Base-by-base conservation (phyloP, 1,140 invertebrate species). In the Notospermus geniculatus region DNA sequence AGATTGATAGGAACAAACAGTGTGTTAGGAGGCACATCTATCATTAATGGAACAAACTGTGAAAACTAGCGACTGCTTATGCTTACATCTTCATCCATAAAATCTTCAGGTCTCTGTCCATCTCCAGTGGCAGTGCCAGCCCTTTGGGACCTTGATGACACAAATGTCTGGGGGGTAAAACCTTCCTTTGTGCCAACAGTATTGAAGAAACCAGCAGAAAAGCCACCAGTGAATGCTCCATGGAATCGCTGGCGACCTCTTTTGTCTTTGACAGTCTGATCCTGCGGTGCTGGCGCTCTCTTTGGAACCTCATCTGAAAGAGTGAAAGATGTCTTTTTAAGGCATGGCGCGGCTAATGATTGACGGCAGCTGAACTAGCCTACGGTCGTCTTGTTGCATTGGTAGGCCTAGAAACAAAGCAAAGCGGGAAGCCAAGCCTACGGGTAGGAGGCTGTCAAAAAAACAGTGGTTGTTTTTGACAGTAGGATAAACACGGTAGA, bases 221-320 rank as follows among this genome's bases (percentile, higher is more conserved):
- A 99, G 2, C 97, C 97, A 1, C 97, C 97, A 5, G 96, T 99
- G 77, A 99, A 99, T 0, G 97, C 97, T 39, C 97, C 97, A 84
- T 99, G 97, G 81, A 99, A 99, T 69, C 97, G 81, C 28, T 93
- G 83, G 68, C 92, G 84, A 1, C 95, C 96, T 80, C 93, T 87
- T 54, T 89, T 89, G 82, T 98, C 97, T 54, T 87, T 89, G 0
- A 91, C 95, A 71, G 90, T 88, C 80, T 97, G 92, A 72, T 98
- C 93, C 80, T 93, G 89, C 53, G 95, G 82, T n/a, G 85, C 82
- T 27, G n/a, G 46, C 9, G 46, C 19, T n/a, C 25, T 50, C n/a
- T 27, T 50, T 50, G 19, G n/a, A 5, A 27, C 25, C n/a, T 4
- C n/a, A 19, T 50, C 46, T 50, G 9, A 19, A 43, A 13, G 11